These are phyloP conservation scores for Melozone crissalis DNA, from an alignment of 2,113 vertebrate species.

Conservation along the genomic window DNA sequence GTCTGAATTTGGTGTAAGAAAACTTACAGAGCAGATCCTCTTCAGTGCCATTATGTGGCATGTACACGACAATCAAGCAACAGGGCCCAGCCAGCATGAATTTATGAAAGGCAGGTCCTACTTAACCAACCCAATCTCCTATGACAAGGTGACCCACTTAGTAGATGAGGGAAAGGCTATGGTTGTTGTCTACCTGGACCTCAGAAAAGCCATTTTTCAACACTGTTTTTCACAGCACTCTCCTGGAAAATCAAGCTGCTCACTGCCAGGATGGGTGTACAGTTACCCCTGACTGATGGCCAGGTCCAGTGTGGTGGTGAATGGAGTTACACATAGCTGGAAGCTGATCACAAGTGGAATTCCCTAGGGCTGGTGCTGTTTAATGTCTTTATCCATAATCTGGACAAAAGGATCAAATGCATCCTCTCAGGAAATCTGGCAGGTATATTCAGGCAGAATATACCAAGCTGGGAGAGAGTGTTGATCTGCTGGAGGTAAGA, in stretches of 20 bases:
- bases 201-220: neutral
- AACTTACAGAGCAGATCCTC: neutral
- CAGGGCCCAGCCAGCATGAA: neutral
- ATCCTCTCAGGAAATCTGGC: neutral
- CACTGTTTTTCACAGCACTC: neutral
- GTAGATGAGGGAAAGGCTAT: neutral
- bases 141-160: neutral
- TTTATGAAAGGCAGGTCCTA: neutral
- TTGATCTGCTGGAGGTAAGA: neutral
- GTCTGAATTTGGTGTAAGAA: neutral
- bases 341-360: neutral
- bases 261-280: rapidly evolving
- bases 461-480: neutral
- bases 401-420: neutral
- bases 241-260: neutral
- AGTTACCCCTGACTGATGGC: neutral
- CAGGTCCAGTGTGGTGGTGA: neutral
- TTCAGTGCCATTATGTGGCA: neutral
- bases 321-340: neutral
- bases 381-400: neutral
- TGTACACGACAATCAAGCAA: neutral
- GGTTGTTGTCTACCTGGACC: neutral
- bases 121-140: neutral
- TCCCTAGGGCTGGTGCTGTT: neutral
- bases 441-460: no score